Evolutionary conservation across 2,888 invertebrate species (phyloP).

Genomic region (Acanthosepion pharaonis): DNA sequence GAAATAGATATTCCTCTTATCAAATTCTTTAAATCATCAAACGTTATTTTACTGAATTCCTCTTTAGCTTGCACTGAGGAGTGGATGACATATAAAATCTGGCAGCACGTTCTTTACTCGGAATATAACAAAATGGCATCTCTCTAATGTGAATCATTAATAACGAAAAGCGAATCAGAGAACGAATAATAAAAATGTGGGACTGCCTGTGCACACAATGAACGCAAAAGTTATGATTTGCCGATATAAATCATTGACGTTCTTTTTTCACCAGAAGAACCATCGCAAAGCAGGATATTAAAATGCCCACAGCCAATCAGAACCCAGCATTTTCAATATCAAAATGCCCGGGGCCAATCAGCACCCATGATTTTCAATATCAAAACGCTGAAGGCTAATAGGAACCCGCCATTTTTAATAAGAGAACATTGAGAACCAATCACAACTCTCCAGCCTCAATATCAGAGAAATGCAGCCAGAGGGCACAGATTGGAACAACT

Average conservation of each 20-base stretch:
- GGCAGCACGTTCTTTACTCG: neutral
- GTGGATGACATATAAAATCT: neutral
- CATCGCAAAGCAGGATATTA: constrained; percentile 10
- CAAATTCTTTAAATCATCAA: neutral
- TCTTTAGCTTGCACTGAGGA: neutral
- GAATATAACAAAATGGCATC: neutral
- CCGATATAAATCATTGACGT: neutral
- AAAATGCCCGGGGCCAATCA: neutral
- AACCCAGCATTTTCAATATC: constrained; percentile 33
- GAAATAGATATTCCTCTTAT: no score
- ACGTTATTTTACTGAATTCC: neutral
- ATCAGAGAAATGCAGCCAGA: neutral
- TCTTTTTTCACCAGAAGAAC: neutral
- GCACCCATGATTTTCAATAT: constrained; percentile 33
- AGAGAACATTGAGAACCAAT: neutral
- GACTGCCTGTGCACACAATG: neutral
- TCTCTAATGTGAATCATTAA: neutral
- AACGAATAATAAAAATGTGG: no score
- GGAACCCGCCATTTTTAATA: constrained; percentile 33
- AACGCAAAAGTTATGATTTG: neutral
- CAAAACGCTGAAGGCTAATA: constrained; percentile 3
- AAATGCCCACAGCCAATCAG: constrained; percentile 33
- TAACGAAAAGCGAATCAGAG: neutral
- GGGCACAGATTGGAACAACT: neutral
- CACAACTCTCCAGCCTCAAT: constrained; percentile 11